A percentile compares a stretch with the other conserved stretches of the same genome.
phyloP scores from a whole-genome alignment of 2,797 vertebrate species.

The Antennarius maculatus region DNA sequence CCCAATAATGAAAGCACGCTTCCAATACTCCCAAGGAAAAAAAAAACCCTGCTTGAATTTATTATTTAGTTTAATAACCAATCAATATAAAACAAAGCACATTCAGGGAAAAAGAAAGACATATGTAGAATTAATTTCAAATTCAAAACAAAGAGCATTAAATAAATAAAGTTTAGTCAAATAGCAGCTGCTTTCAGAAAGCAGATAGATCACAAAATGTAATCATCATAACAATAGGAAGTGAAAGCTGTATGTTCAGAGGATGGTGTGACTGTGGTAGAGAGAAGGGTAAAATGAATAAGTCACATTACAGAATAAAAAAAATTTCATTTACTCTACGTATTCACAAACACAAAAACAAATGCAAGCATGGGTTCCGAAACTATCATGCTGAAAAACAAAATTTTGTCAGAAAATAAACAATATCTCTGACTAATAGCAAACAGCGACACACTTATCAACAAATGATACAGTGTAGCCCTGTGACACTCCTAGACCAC shows the following conservation, averaged over 20 bases:
- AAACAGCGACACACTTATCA: no score
- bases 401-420: no score
- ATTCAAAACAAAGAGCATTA: slow-evolving; percentile 18
- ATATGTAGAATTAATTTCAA: background rate
- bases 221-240: slow-evolving; percentile 29
- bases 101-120: background rate
- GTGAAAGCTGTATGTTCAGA: slow-evolving; percentile 24
- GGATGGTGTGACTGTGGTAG: slow-evolving; percentile 10
- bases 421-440: no score
- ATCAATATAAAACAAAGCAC: slow-evolving; percentile 19
- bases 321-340: slow-evolving; percentile 38
- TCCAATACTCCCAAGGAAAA: slow-evolving; percentile 10
- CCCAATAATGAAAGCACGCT: background rate
- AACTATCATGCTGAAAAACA: no score
- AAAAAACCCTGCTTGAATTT: background rate
- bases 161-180: slow-evolving; percentile 24
- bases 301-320: slow-evolving; percentile 34
- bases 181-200: slow-evolving; percentile 20
- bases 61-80: slow-evolving; percentile 6
- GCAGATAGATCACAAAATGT: slow-evolving; percentile 21
- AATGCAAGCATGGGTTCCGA: background rate
- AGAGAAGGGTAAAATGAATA: slow-evolving; percentile 25
- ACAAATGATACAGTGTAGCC: no score
- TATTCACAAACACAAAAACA: background rate
- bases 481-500: no score